Base-by-base conservation (phyloP, 1,140 invertebrate species). In the Argopecten irradians region DNA sequence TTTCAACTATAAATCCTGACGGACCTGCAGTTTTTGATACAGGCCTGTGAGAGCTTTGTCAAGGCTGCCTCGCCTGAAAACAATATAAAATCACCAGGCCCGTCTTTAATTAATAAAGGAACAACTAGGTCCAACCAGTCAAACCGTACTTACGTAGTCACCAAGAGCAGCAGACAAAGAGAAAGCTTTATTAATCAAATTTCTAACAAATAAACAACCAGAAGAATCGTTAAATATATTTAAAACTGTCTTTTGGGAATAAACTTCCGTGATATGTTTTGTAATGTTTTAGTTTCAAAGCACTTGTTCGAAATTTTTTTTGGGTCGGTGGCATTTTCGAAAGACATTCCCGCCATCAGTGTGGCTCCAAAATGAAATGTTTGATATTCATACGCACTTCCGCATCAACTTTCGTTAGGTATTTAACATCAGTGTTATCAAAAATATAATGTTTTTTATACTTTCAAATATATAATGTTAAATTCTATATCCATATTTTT, bases 321-420 rank as follows among this genome's bases (percentile, higher is more conserved):
- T 5, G 1, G 5, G 8, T 71, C 28, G 55, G 55, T n/a, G 55
- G 55, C n/a, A 71, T 71, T 71, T 71, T 71, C n/a, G 55, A 71
- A 71, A 71, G 55, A 7, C 55, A 28, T 71, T 71, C 55, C 55
- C 55, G 55, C 55, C 55, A 71, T 71, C 55, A 71, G 55, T 5
- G 55, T 71, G 55, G 55, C 55, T 71, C 55, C 55, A 71, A 71
- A 71, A 71, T 71, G n/a, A n/a, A 28, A 22, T 71, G n/a, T 71
- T 1, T 71, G 22, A n/a, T 71, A 71, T 71, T 71, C 55, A 71
- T 71, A 71, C 55, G n/a, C 55, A 11, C 55, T 71, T 71, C 55
- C 55, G 55, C 55, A 71, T 71, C 28, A 28, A 71, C 55, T 71
- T 71, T 28, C 5, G 8, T 22, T 71, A 28, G n/a, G 28, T 71